These are phyloP conservation scores for Notodonta ziczac DNA, from an alignment of 2,888 invertebrate species.

Conservation along the genomic window DNA sequence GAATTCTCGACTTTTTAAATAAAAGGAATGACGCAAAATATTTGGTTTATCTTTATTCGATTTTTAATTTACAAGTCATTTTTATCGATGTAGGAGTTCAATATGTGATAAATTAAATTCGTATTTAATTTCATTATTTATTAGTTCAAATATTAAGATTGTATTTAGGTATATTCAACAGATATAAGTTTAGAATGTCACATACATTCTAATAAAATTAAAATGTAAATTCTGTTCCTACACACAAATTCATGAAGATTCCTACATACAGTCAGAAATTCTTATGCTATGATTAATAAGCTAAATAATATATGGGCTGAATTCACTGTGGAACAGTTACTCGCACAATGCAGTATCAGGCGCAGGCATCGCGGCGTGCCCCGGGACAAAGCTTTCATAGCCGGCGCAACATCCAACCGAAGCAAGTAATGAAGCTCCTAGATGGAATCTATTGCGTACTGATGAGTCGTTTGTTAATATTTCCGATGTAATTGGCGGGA, in stretches of 20 bases:
- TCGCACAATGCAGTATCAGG: slow-evolving; percentile 43
- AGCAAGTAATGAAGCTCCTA: slow-evolving; percentile 49
- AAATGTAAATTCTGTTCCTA: too few relatives aligned
- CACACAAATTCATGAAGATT: too few relatives aligned
- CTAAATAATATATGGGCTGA: slow-evolving; percentile 32
- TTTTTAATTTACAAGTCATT: too few relatives aligned
- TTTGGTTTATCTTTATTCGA: too few relatives aligned
- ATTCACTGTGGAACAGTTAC: slow-evolving; percentile 35
- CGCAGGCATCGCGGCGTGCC: slow-evolving; percentile 41
- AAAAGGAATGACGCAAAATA: slow-evolving; percentile 31
- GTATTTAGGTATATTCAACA: too few relatives aligned
- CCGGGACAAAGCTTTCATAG: slow-evolving; percentile 45
- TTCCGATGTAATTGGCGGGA: slow-evolving; percentile 4
- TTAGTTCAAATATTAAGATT: too few relatives aligned
- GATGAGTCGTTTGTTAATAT: slow-evolving; percentile 9
- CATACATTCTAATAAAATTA: too few relatives aligned
- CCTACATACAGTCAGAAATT: neutral
- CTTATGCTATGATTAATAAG: slow-evolving; percentile 24
- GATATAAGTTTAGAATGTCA: too few relatives aligned
- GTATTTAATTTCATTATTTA: too few relatives aligned
- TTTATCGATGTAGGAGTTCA: too few relatives aligned
- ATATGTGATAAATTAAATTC: too few relatives aligned
- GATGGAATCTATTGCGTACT: slow-evolving; percentile 42
- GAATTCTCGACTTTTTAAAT: slow-evolving; percentile 58
- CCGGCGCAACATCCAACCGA: slow-evolving; percentile 34